Evolutionary conservation across 53 echinoderm and acorn worm species (phyloP), one percentile per base, ranked within the genome.

Genomic region (Mesocentrotus franciscanus): DNA sequence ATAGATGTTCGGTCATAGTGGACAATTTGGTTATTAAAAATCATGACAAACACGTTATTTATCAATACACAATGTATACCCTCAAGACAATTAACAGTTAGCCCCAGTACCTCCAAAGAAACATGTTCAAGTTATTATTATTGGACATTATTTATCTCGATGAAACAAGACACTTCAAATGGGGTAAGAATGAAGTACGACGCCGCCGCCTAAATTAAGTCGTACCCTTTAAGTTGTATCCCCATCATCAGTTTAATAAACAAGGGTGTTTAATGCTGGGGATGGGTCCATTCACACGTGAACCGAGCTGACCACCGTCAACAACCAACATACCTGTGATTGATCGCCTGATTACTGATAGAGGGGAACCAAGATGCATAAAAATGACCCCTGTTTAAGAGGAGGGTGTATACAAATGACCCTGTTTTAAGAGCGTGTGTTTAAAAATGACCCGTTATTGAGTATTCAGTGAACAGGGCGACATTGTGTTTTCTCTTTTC

Each of bases 231-330:
- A 81, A 81, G 36, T 36, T 81, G 7, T 17, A 22, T 71, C 17
- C 36, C 81, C 81, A 36, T 81, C 81, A 81, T 18, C 81, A 87
- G 58, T 58, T 84, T 87, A 12, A 87, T 58, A 87, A 87, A 57
- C 87, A 87, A 87, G 58, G 58, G 87, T 87, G 56, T 66, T 61
- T 91, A 91, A 91, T 91, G 32, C 91, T 24, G 8, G 66, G 20
- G 62, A 64, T 91, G 66, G 62, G 66, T 64, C 91, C 66, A 91
- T 91, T 91, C 27, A 90, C 92, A 92, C 92, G 92, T 92, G 92
- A 20, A 68, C 39, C 35, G 22, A 29, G 34, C 70, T 92, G 74
- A 74, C 92, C 92, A 74, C 74, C 42, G 74, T 61, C 27, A 36
- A 39, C 11, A 71, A 56, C 24, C 92, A 71, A 74, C 92, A 92